phyloP scores from a whole-genome alignment of 1,140 invertebrate genomes.

The Metopolophium dirhodum region DNA sequence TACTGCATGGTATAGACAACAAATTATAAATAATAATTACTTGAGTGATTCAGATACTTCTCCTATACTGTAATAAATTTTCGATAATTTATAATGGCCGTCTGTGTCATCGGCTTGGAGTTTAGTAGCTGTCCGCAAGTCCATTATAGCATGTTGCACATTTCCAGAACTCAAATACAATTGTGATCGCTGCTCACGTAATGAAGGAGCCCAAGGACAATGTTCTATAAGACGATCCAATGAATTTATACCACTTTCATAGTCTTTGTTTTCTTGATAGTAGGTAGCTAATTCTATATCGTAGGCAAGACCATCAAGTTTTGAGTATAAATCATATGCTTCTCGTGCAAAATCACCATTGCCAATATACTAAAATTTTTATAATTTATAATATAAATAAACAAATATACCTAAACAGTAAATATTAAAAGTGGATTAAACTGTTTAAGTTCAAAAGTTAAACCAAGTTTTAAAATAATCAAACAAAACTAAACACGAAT shows the following conservation, averaged over 20 bases:
- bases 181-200: slow-evolving; percentile 86
- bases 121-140: slow-evolving; percentile 89
- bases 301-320: slow-evolving; percentile 69
- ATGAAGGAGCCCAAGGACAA: slow-evolving; percentile 85
- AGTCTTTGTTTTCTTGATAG: slow-evolving; percentile 73
- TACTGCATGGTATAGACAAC: slow-evolving; percentile 59
- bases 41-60: slow-evolving; percentile 89
- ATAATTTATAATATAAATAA: slow-evolving; percentile 51
- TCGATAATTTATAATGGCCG: slow-evolving; percentile 83
- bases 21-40: slow-evolving; percentile 69
- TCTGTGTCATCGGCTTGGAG: slow-evolving; percentile 89
- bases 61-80: slow-evolving; percentile 87
- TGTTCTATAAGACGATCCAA: slow-evolving; percentile 79
- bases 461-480: too few relatives aligned
- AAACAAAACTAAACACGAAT: too few relatives aligned
- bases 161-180: slow-evolving; percentile 83
- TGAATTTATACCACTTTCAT: slow-evolving; percentile 73
- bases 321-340: slow-evolving; percentile 71
- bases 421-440: background rate
- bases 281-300: slow-evolving; percentile 74
- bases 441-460: too few relatives aligned
- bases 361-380: slow-evolving; percentile 68
- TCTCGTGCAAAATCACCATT: slow-evolving; percentile 77
- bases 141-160: slow-evolving; percentile 84
- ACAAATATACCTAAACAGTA: background rate